phyloP scores from a whole-genome alignment of 2,113 vertebrate species.

The Galemys pyrenaicus region DNA sequence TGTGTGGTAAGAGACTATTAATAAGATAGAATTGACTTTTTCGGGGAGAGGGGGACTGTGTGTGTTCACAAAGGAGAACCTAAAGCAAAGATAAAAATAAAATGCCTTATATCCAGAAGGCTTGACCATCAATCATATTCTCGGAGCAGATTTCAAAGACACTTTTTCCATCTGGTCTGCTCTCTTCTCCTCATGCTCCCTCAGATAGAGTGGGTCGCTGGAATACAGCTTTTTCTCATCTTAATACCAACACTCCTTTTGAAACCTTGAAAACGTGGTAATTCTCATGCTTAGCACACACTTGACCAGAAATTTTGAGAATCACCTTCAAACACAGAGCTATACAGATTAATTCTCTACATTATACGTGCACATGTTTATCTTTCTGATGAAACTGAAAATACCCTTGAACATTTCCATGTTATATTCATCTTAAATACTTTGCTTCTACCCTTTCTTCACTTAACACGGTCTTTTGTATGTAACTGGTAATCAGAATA shows the following conservation, averaged over 20 bases:
- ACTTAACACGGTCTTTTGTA: not conserved
- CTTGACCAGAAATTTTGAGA: not conserved
- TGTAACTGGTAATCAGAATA: not conserved
- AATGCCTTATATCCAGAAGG: slow-evolving; percentile 23
- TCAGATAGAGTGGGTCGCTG: not conserved
- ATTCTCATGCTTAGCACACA: not conserved
- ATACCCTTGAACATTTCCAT: not conserved
- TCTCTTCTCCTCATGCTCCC: not conserved
- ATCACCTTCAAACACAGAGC: not conserved
- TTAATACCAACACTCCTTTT: not conserved
- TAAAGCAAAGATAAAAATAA: slow-evolving; percentile 44
- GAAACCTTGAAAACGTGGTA: not conserved
- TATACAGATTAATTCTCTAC: not conserved
- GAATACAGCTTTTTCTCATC: not conserved
- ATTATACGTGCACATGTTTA: not conserved
- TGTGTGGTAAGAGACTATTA: not conserved
- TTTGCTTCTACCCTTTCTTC: not conserved
- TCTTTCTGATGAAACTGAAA: not conserved
- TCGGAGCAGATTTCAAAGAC: slow-evolving; percentile 42
- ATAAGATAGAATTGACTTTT: not conserved
- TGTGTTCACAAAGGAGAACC: slow-evolving; percentile 53
- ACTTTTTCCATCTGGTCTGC: not conserved
- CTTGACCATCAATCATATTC: slow-evolving; percentile 46
- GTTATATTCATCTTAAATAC: not conserved
- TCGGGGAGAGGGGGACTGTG: not conserved